Percentiles rank a stretch among this genome's conserved stretches.
Evolutionary conservation across 2,888 invertebrate genomes (phyloP).

Genomic region (Drosophila anomelani): DNA sequence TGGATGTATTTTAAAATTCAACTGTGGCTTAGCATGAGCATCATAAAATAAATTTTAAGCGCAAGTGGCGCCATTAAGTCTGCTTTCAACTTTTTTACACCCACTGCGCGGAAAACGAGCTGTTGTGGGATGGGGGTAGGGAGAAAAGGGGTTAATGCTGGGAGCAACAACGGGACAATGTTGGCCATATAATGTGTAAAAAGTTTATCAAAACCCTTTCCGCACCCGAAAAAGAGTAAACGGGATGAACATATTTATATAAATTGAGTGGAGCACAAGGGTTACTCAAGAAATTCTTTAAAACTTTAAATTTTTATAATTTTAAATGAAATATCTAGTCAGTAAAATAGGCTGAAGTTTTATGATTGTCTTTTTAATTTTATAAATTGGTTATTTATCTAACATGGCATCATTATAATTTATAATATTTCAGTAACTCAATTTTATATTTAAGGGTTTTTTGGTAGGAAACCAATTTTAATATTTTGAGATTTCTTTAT

Average conservation of each 20-base stretch:
- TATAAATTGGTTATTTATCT: background rate
- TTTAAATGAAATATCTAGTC: background rate
- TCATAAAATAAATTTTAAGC: slow-evolving; percentile 82
- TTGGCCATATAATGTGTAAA: slow-evolving; percentile 46
- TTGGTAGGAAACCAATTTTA: background rate
- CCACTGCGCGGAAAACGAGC: slow-evolving; percentile 59
- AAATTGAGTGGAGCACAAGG: slow-evolving; percentile 38
- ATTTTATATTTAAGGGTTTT: too few relatives aligned
- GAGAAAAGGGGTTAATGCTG: background rate
- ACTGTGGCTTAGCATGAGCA: slow-evolving; percentile 78
- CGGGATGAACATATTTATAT: slow-evolving; percentile 60
- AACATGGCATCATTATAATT: background rate
- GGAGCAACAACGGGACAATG: slow-evolving; percentile 21
- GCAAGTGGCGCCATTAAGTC: slow-evolving; percentile 82
- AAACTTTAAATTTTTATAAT: background rate
- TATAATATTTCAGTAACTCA: background rate
- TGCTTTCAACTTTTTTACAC: slow-evolving; percentile 76
- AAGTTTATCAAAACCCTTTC: slow-evolving; percentile 80
- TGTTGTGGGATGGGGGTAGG: background rate
- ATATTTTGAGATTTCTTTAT: background rate
- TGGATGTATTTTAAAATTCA: slow-evolving; percentile 79
- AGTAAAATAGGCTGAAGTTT: background rate
- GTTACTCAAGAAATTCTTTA: slow-evolving; percentile 24
- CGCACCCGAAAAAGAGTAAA: slow-evolving; percentile 56
- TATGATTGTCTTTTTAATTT: background rate